Conservation (phyloP, 2,888 invertebrate genomes). For the Crossocerus cetratus region DNA sequence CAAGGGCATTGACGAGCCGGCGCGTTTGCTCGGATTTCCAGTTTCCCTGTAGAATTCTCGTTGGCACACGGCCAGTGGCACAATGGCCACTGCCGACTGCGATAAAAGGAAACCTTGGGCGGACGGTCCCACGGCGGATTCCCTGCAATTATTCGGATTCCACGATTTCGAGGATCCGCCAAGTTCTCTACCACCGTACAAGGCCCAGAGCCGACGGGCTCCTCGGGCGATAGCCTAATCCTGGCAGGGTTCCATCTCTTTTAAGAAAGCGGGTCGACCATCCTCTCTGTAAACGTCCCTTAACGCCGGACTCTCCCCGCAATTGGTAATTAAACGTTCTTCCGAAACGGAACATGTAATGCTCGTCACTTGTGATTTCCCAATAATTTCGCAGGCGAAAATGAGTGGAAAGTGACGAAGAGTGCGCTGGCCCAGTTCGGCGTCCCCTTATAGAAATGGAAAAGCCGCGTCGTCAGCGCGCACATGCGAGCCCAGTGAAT, state of each 20-base stretch:
- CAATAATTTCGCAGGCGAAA: too few species aligned
- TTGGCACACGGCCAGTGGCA: slow-evolving; percentile 12
- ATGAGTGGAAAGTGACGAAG: too few species aligned
- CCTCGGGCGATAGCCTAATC: too few species aligned
- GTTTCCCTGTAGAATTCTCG: neutral
- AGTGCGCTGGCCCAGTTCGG: too few species aligned
- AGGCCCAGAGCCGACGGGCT: slow-evolving; percentile 17
- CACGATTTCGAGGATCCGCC: slow-evolving; percentile 29
- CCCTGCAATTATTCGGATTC: slow-evolving; percentile 63
- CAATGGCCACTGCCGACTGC: slow-evolving; percentile 23
- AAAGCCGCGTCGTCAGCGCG: too few species aligned
- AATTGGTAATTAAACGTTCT: slow-evolving; percentile 45
- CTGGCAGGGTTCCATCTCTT: too few species aligned
- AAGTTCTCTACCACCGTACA: slow-evolving; percentile 27
- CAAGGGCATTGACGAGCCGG: slow-evolving; percentile 24
- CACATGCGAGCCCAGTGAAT: too few species aligned
- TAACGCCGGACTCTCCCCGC: too few species aligned
- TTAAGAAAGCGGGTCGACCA: too few species aligned
- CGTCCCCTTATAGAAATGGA: too few species aligned
- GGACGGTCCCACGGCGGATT: slow-evolving; percentile 65
- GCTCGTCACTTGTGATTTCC: slow-evolving; percentile 15
- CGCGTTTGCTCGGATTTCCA: neutral
- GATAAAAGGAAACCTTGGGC: slow-evolving; percentile 59
- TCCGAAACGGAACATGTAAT: slow-evolving; percentile 56
- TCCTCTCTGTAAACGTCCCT: too few species aligned